Percentiles rank a stretch among this genome's conserved stretches.
Conservation (phyloP, 1,140 invertebrate species). For the Drosophila sulfurigaster region DNA sequence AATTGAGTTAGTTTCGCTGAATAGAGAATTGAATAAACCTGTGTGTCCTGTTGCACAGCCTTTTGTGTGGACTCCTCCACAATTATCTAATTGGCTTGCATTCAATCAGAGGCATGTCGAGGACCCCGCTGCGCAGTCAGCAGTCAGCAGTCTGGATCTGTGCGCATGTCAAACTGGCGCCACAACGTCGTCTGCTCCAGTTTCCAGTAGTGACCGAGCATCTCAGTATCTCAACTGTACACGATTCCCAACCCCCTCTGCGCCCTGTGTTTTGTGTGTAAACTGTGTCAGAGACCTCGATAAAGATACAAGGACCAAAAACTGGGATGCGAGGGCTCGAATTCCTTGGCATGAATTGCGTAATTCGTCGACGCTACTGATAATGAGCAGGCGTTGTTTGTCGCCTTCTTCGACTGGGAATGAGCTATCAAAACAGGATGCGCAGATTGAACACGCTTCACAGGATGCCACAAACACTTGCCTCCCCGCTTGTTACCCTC, state of each 20-base stretch:
- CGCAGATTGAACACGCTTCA: slow-evolving; percentile 62
- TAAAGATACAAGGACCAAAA: background rate
- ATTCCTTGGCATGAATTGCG: slow-evolving; percentile 62
- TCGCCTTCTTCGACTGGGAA: background rate
- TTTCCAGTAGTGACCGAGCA: slow-evolving; percentile 55
- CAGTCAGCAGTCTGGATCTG: background rate
- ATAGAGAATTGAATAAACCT: background rate
- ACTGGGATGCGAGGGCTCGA: slow-evolving; percentile 27
- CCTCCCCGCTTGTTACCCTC: background rate
- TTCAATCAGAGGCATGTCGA: slow-evolving; percentile 25
- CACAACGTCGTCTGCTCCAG: slow-evolving; percentile 76
- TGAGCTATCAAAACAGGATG: slow-evolving; percentile 59
- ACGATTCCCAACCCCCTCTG: slow-evolving; percentile 16
- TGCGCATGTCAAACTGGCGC: slow-evolving; percentile 80
- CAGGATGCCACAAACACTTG: slow-evolving; percentile 14
- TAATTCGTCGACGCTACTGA: slow-evolving; percentile 65
- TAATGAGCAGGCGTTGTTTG: slow-evolving; percentile 61
- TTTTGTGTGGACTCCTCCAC: slow-evolving; percentile 36
- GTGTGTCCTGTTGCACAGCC: slow-evolving; percentile 5
- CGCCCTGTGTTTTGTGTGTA: slow-evolving; percentile 5
- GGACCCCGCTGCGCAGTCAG: slow-evolving; percentile 45
- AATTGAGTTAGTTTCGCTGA: slow-evolving; percentile 22
- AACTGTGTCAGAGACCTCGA: slow-evolving; percentile 67
- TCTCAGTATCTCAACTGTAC: slow-evolving; percentile 16
- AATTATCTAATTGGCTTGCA: slow-evolving; percentile 75